phyloP scores from a whole-genome alignment of 2,888 invertebrate genomes.

The Choristoneura rosaceana region DNA sequence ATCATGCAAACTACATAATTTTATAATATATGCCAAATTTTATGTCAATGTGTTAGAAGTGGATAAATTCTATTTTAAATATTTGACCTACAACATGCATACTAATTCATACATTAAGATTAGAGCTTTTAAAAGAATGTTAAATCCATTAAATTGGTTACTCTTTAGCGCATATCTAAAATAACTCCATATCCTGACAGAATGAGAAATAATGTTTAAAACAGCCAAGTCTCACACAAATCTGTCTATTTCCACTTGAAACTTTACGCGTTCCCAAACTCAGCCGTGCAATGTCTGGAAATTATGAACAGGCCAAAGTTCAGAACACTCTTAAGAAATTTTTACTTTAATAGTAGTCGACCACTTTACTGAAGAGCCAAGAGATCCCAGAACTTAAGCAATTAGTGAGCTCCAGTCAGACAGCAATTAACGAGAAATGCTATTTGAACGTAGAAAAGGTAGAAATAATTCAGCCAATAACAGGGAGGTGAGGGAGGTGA shows the following conservation, averaged over 20 bases:
- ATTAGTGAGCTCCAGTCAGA: slow-evolving; percentile 82
- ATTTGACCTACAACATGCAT: too few species aligned
- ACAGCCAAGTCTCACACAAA: slow-evolving; percentile 18
- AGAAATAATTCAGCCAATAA: slow-evolving; percentile 83
- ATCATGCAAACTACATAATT: too few species aligned
- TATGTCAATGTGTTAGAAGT: too few species aligned
- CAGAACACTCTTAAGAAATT: slow-evolving; percentile 76
- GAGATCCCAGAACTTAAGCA: slow-evolving; percentile 84
- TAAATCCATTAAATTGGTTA: too few species aligned
- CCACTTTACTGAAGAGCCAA: slow-evolving; percentile 77
- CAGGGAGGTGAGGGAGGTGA: slow-evolving; percentile 62
- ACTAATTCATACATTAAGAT: too few species aligned
- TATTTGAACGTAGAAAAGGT: slow-evolving; percentile 80
- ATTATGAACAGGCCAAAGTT: slow-evolving; percentile 72
- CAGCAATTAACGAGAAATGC: slow-evolving; percentile 83
- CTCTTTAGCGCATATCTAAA: background rate
- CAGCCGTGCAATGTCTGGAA: slow-evolving; percentile 54
- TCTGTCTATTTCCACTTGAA: slow-evolving; percentile 36
- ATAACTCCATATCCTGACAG: background rate
- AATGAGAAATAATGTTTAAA: slow-evolving; percentile 9
- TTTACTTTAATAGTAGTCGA: slow-evolving; percentile 78
- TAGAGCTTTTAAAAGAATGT: too few species aligned
- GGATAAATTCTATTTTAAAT: too few species aligned
- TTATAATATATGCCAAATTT: too few species aligned
- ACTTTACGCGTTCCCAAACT: slow-evolving; percentile 38